These are phyloP conservation scores for Metridium senile DNA, from an alignment of 92 coral and sea anemone genomes.

Conservation along the genomic window DNA sequence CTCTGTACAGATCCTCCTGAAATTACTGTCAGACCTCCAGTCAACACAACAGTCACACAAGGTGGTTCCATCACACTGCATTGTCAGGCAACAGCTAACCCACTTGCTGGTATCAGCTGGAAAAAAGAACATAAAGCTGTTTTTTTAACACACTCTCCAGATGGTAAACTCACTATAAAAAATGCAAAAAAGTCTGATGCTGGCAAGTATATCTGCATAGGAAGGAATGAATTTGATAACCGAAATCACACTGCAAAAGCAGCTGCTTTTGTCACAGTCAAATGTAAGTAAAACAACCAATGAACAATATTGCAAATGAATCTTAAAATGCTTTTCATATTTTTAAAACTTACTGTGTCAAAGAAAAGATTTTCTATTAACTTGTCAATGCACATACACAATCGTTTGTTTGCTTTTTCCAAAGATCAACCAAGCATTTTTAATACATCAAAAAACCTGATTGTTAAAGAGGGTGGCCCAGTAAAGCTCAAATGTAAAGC, in stretches of 20 bases:
- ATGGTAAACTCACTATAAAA: background rate
- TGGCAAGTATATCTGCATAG: slow-evolving; percentile 24
- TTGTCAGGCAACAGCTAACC: slow-evolving; percentile 7
- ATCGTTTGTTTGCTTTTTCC: background rate
- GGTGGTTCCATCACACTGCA: background rate
- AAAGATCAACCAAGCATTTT: slow-evolving; percentile 11
- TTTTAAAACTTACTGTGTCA: no score
- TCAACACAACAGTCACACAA: background rate
- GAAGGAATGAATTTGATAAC: background rate
- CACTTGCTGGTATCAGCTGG: slow-evolving; percentile 4
- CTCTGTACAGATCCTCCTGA: slow-evolving; percentile 14
- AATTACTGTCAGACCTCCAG: background rate
- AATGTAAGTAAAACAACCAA: background rate
- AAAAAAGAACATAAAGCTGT: background rate
- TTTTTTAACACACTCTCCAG: background rate
- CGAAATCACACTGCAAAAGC: background rate
- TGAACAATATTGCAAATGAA: background rate
- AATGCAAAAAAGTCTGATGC: slow-evolving; percentile 10
- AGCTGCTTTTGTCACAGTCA: slow-evolving; percentile 4
- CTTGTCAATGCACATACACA: no score
- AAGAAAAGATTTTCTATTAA: no score
- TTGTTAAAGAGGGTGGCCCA: background rate
- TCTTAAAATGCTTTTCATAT: no score
- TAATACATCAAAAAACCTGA: background rate
- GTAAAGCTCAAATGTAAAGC: slow-evolving; percentile 13